A percentile compares a stretch with the other conserved stretches of the same genome.
Conservation (phyloP, 1,140 invertebrate species). For the Dendroctonus ponderosae region DNA sequence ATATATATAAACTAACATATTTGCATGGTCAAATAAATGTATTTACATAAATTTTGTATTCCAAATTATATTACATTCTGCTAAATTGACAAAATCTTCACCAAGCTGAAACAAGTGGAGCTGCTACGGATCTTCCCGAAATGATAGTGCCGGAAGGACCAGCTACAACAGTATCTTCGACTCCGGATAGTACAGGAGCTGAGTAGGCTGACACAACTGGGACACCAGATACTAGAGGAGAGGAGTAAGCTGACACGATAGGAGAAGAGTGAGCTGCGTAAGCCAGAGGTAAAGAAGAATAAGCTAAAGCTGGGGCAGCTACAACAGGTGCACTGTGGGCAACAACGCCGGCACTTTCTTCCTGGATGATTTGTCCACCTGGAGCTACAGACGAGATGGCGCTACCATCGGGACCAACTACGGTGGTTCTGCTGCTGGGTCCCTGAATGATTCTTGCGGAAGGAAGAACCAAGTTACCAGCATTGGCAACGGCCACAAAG, state of each 20-base stretch:
- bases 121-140: too few species aligned
- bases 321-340: slow-evolving; percentile 22
- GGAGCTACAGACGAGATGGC: slow-evolving; percentile 36
- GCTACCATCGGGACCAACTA: slow-evolving; percentile 42
- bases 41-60: too few species aligned
- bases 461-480: slow-evolving; percentile 21
- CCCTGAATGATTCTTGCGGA: slow-evolving; percentile 38
- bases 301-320: slow-evolving; percentile 22
- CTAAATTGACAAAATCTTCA: too few species aligned
- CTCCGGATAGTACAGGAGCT: too few species aligned
- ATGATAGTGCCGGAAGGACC: too few species aligned
- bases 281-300: background rate
- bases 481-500: slow-evolving; percentile 37
- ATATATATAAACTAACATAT: too few species aligned
- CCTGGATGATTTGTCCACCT: slow-evolving; percentile 39
- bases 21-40: too few species aligned
- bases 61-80: too few species aligned
- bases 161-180: too few species aligned
- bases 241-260: slow-evolving; percentile 11
- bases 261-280: slow-evolving; percentile 16
- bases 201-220: background rate
- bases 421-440: slow-evolving; percentile 38
- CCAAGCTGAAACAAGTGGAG: too few species aligned
- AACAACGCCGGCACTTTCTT: slow-evolving; percentile 29
- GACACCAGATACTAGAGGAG: background rate